Conservation (phyloP, 1,140 invertebrate species). For the Meloidogyne floridensis region DNA sequence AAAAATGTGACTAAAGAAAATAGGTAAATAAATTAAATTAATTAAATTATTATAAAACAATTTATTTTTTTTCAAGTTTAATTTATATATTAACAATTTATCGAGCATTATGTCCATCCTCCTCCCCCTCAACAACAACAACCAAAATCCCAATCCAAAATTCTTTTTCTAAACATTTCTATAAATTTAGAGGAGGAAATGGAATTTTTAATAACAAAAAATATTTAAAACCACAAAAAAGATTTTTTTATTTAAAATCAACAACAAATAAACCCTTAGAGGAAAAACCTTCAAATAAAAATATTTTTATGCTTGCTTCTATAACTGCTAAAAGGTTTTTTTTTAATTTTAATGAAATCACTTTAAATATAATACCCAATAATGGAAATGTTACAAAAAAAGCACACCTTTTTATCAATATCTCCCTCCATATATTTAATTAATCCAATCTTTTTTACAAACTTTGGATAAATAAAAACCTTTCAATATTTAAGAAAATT, state of each 20-base stretch:
- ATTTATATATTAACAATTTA: conserved; percentile 35
- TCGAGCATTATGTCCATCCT: conserved; percentile 23
- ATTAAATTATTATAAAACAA: not conserved
- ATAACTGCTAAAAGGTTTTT: not conserved
- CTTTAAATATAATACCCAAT: no score
- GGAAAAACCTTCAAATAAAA: not conserved
- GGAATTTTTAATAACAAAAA: not conserved
- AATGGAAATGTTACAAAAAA: no score
- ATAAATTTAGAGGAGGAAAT: not conserved
- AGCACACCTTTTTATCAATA: no score
- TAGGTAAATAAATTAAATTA: conserved; percentile 33
- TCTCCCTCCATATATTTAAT: no score
- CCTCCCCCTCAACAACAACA: conserved; percentile 32
- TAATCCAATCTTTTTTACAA: no score
- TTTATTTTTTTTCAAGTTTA: not conserved
- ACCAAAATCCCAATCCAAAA: conserved; percentile 30
- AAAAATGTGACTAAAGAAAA: conserved; percentile 48
- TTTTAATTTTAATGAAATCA: not conserved
- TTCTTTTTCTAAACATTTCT: not conserved
- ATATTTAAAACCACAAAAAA: conserved; percentile 10
- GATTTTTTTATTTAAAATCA: not conserved
- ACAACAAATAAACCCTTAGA: not conserved
- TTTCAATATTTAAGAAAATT: no score
- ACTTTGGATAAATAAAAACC: no score
- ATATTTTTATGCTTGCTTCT: not conserved